Conservation (phyloP, 2,113 vertebrate genomes). For the Oreochromis aureus region DNA sequence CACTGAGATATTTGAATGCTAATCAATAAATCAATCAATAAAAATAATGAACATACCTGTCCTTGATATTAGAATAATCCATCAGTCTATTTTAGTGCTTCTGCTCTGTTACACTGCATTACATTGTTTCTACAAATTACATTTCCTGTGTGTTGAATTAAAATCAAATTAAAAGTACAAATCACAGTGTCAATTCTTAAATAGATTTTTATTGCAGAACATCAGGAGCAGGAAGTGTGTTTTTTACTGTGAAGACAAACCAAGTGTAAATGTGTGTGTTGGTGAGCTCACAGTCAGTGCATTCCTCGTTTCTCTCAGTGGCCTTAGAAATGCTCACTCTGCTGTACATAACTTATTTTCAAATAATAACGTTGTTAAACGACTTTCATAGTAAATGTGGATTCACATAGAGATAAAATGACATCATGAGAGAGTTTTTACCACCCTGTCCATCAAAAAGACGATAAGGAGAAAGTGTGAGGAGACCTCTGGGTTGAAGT, state of each 20-base stretch:
- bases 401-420: background rate
- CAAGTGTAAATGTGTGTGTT: background rate
- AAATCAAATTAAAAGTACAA: rapidly evolving
- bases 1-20: rapidly evolving
- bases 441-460: rapidly evolving
- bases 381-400: background rate
- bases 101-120: background rate
- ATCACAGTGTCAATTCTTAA: background rate
- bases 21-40: background rate
- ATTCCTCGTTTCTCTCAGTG: background rate
- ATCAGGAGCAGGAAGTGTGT: background rate
- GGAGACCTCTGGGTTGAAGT: background rate
- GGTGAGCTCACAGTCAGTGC: rapidly evolving
- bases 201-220: background rate
- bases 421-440: background rate
- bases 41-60: background rate
- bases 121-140: background rate
- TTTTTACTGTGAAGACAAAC: background rate
- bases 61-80: background rate
- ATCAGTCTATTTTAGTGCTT: background rate
- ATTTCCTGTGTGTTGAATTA: background rate
- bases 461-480: background rate
- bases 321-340: background rate
- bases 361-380: background rate
- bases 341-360: too few relatives aligned